Base-by-base conservation (phyloP, 2,797 vertebrate genomes). In the Pangasius larnaudii region DNA sequence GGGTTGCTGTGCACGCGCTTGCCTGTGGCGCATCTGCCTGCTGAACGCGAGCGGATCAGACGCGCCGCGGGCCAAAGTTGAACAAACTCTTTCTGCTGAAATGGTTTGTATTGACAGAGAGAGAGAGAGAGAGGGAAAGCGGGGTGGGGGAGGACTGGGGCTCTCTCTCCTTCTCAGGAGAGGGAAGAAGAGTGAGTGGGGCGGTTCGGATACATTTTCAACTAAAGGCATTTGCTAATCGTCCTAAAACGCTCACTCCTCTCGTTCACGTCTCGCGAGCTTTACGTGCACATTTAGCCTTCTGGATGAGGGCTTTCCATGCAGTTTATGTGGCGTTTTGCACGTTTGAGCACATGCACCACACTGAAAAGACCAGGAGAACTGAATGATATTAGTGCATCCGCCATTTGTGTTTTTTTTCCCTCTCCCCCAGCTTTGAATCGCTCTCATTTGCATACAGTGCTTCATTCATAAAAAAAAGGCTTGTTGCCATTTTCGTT, bases 391-490 rank as follows among this genome's bases (percentile, higher is more conserved):
- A 33, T 42, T 33, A 46, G 56, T 88, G 90, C 91, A 92, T 94
- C 96, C 96, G 95, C 96, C 96, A 96, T 96, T 95, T 95, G 95
- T 49, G 30, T 80, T 18, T 36, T 80, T 80, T 36, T 22, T 71
- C 74, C 93, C 77, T 69, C 39, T 58, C 56, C 10, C 72, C 6
- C n/a, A 7, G 22, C 27, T 75, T 86, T 91, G 93, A 96, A 95
- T 95, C 91, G 92, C 81, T 85, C 93, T 95, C 91, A 96, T 97
- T 97, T 96, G 95, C 96, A 96, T 96, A 95, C 94, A 94, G 94
- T 93, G 93, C 93, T 95, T 95, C 96, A 97, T 97, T 97, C 96
- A 97, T 96, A 97, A 96, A 96, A 97, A 96, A 42, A 84, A 46
- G 63, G 36, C 88, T 72, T 30, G 46, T 30, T 42, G 65, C 33